Conservation (phyloP, 2,113 vertebrate genomes). For the Odocoileus virginianus region DNA sequence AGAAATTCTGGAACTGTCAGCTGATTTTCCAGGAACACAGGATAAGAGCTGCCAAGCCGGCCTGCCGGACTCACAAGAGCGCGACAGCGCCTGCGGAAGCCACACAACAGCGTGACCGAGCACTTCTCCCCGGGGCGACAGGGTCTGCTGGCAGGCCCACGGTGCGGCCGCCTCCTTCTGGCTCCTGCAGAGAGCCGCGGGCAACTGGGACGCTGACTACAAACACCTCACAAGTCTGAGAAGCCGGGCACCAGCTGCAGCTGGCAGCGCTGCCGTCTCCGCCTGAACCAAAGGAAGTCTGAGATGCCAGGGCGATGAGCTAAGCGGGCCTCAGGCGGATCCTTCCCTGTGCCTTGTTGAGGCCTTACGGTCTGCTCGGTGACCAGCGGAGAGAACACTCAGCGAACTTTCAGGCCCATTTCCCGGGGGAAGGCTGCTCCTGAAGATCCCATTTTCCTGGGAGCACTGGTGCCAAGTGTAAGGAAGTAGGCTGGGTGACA, state of each 20-base stretch:
- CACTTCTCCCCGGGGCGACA: slow-evolving; percentile 44
- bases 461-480: not conserved
- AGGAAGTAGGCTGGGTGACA: not conserved
- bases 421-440: not conserved
- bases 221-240: not conserved
- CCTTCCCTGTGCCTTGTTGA: not conserved
- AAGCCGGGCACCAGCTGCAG: not conserved
- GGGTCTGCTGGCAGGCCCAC: slow-evolving; percentile 43
- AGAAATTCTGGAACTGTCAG: slow-evolving; percentile 92
- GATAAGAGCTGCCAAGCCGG: slow-evolving; percentile 84
- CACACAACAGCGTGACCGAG: slow-evolving; percentile 53
- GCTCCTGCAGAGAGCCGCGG: not conserved
- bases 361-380: not conserved
- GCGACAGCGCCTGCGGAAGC: slow-evolving; percentile 64
- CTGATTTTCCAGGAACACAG: slow-evolving; percentile 91
- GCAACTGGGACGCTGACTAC: not conserved
- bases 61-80: slow-evolving; percentile 82
- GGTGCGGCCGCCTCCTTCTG: not conserved
- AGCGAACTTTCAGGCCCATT: not conserved
- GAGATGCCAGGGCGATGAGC: not conserved
- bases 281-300: not conserved
- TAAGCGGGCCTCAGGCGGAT: not conserved
- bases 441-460: not conserved
- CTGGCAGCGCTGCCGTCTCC: not conserved
- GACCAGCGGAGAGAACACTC: not conserved